Conservation (phyloP, 2,113 vertebrate species). For the Copsychus sechellarum region DNA sequence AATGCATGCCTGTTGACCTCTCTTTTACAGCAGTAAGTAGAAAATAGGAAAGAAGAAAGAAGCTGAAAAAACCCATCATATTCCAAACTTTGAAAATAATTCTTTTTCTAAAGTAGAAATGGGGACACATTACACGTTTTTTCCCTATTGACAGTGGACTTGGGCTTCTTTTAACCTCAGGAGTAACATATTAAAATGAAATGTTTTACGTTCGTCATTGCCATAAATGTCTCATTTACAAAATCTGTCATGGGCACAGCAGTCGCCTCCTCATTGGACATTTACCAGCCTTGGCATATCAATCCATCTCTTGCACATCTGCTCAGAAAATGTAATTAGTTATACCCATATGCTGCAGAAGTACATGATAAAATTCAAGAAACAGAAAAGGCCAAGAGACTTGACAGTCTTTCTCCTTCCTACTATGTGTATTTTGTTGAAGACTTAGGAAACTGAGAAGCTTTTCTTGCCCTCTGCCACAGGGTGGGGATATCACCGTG, state of each 20-base stretch:
- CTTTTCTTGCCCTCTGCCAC: constrained; percentile 31
- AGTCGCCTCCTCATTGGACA: constrained; percentile 41
- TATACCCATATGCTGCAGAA: constrained; percentile 53
- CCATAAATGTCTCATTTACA: constrained; percentile 41
- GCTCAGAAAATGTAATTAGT: constrained; percentile 52
- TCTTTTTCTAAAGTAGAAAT: neutral
- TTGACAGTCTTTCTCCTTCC: neutral
- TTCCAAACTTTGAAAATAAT: neutral
- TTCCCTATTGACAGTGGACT: neutral
- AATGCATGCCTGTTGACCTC: neutral
- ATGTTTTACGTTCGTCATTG: neutral
- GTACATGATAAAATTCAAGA: constrained; percentile 22
- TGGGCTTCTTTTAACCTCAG: constrained; percentile 4
- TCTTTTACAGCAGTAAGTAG: neutral
- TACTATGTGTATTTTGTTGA: neutral
- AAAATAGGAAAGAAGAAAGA: neutral
- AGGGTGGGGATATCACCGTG: neutral
- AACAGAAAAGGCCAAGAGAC: neutral
- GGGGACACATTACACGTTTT: neutral
- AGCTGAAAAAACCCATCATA: neutral
- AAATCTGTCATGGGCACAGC: constrained; percentile 44
- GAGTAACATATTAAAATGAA: neutral
- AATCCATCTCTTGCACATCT: constrained; percentile 65
- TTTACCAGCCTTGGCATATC: constrained; percentile 54
- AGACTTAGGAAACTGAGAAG: neutral